These are phyloP conservation scores for Petroica traversi DNA, from an alignment of 2,113 vertebrate species.

Conservation along the genomic window DNA sequence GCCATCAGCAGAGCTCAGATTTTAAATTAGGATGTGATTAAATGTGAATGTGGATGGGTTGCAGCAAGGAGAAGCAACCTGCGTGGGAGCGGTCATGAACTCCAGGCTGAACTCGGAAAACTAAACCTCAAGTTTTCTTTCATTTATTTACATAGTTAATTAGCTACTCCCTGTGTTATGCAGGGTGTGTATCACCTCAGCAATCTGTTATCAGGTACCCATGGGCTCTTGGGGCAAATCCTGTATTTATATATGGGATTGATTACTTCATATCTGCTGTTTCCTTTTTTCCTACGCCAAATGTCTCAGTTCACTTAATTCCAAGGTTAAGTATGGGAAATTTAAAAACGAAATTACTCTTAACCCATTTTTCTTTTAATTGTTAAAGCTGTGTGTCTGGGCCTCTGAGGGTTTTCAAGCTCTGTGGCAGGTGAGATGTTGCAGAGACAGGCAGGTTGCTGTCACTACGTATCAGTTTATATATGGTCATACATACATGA, in stretches of 20 bases:
- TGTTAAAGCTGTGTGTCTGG: neutral
- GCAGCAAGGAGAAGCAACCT: neutral
- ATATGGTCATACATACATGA: neutral
- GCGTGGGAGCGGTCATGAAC: neutral
- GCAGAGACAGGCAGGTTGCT: neutral
- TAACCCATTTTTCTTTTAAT: neutral
- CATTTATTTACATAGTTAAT: conserved; percentile 8
- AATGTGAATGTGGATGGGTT: neutral
- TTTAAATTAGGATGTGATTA: neutral
- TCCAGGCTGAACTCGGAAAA: neutral
- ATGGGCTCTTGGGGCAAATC: neutral
- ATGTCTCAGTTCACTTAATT: neutral
- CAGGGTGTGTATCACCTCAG: neutral
- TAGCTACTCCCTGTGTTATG: neutral
- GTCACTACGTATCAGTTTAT: neutral
- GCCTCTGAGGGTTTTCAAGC: neutral
- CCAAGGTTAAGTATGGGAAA: neutral
- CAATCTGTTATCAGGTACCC: neutral
- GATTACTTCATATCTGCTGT: neutral
- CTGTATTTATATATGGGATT: neutral
- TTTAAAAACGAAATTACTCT: neutral
- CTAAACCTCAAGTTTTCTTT: conserved; percentile 10
- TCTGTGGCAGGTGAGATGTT: neutral
- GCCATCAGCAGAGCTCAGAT: neutral
- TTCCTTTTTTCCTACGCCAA: neutral